These are phyloP conservation scores for Psammodynastes pulverulentus DNA, from an alignment of 2,113 vertebrate genomes.

Conservation along the genomic window DNA sequence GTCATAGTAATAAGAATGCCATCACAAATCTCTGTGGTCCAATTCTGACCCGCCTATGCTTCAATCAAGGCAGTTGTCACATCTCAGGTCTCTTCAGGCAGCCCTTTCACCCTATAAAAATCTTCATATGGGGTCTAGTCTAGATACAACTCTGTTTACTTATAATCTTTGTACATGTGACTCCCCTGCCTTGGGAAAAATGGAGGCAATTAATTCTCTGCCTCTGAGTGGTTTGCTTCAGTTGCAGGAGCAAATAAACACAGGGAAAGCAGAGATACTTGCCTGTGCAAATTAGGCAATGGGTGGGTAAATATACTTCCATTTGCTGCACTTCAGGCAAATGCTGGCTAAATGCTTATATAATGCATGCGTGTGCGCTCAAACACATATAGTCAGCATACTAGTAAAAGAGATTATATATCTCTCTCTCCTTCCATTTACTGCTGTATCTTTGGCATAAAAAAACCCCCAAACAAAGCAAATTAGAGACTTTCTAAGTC, in stretches of 20 bases:
- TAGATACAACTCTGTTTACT: constrained; percentile 36
- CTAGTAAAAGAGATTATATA: background rate
- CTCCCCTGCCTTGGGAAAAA: constrained; percentile 35
- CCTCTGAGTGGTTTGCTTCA: constrained; percentile 24
- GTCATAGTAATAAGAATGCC: constrained; percentile 39
- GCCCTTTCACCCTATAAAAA: constrained; percentile 39
- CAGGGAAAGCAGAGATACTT: constrained; percentile 22
- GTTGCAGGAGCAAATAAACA: constrained; percentile 11
- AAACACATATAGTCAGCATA: background rate
- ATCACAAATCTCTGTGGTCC: constrained; percentile 46
- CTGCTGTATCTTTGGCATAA: background rate
- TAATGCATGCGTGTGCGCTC: background rate
- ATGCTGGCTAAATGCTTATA: constrained; percentile 1
- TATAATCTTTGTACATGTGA: constrained; percentile 26
- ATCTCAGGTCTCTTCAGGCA: constrained; percentile 36
- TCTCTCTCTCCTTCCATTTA: constrained; percentile 9
- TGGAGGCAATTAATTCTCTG: constrained; percentile 39
- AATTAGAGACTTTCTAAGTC: constrained; percentile 26
- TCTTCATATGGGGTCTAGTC: constrained; percentile 10
- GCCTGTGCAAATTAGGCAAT: constrained; percentile 6
- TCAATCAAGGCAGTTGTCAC: background rate
- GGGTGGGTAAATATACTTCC: constrained; percentile 24
- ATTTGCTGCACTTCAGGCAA: background rate
- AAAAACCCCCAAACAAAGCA: constrained; percentile 3
- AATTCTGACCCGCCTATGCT: constrained; percentile 37